Evolutionary conservation across 2,797 vertebrate genomes (phyloP).

Genomic region (Danio albolineatus): DNA sequence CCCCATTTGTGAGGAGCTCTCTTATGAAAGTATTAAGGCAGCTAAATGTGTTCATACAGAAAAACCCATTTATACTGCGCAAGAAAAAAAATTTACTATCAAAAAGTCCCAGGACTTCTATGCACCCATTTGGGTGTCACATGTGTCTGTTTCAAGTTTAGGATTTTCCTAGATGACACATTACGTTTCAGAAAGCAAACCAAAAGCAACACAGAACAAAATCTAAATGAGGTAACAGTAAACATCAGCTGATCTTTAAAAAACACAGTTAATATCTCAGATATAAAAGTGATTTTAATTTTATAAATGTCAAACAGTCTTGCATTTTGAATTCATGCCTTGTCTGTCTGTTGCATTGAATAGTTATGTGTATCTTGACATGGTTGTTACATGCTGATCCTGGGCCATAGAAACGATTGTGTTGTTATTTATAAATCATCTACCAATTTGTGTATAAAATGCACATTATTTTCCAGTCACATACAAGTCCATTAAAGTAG

Average conservation of each 20-base stretch:
- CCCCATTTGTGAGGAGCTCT: background rate
- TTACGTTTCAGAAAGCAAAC: background rate
- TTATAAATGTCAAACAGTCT: background rate
- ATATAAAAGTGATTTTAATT: background rate
- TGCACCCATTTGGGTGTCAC: background rate
- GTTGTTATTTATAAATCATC: background rate
- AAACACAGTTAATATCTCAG: background rate
- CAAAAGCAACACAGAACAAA: background rate
- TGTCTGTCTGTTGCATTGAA: background rate
- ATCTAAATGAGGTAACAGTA: background rate
- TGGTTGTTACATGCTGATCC: slow-evolving; percentile 5
- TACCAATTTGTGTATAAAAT: background rate
- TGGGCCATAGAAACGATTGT: background rate
- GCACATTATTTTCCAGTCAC: background rate
- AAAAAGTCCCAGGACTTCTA: too few relatives aligned
- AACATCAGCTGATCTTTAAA: background rate
- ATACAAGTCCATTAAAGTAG: background rate
- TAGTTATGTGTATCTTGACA: slow-evolving; percentile 4
- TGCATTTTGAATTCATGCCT: background rate
- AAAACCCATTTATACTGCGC: background rate
- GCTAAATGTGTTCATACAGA: background rate
- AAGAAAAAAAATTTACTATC: background rate
- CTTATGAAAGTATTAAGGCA: background rate
- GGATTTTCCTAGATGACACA: background rate
- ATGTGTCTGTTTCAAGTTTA: background rate